Conservation (phyloP, 2,113 vertebrate genomes). For the Aleadryas rufinucha region DNA sequence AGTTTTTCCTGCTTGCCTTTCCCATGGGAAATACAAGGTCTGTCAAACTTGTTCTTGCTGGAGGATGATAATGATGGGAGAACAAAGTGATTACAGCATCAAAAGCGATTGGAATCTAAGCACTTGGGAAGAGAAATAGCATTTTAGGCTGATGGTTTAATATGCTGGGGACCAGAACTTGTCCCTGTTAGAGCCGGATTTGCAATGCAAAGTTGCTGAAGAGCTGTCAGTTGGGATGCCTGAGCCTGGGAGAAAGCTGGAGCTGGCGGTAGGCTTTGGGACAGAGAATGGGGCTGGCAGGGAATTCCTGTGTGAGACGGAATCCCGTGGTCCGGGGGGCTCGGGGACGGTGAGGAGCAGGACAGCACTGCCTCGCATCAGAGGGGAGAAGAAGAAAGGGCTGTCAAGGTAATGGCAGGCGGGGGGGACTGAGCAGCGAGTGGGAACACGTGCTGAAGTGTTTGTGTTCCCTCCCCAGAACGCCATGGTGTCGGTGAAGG, state of each 20-base stretch:
- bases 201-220: background rate
- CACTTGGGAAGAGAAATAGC: background rate
- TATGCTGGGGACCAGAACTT: background rate
- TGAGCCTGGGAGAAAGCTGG: background rate
- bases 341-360: rapidly evolving
- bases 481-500: constrained; percentile 87
- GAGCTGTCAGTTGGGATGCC: background rate
- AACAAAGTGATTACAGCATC: background rate
- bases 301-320: background rate
- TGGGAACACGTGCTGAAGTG: rapidly evolving
- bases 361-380: background rate
- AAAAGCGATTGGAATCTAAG: background rate
- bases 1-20: background rate
- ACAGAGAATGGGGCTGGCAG: background rate
- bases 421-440: rapidly evolving
- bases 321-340: rapidly evolving
- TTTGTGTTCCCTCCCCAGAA: constrained; percentile 72
- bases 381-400: background rate
- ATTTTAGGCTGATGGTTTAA: background rate
- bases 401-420: background rate
- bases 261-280: background rate
- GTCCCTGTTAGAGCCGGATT: background rate
- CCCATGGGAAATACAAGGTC: constrained; percentile 4
- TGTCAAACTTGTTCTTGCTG: constrained; percentile 4
- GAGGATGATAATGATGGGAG: background rate